phyloP scores from a whole-genome alignment of 2,888 invertebrate genomes.

The Drosophila subsilvestris region DNA sequence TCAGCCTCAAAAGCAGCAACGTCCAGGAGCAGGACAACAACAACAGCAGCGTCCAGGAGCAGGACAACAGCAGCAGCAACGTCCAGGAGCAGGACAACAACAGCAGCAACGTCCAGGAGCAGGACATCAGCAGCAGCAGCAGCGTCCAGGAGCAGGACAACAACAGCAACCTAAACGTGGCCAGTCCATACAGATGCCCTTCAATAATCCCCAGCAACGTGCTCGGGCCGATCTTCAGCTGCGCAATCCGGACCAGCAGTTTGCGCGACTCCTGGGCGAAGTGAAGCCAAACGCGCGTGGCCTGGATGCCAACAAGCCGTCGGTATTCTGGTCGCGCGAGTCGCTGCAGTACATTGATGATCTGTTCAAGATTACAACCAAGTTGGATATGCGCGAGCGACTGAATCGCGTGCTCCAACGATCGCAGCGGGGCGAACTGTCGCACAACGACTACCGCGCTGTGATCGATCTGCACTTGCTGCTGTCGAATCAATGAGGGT shows the following conservation, averaged over 20 bases:
- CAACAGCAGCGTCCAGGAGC: not conserved
- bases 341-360: constrained; percentile 79
- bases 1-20: not conserved
- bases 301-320: constrained; percentile 58
- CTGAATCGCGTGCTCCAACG: constrained; percentile 76
- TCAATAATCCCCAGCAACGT: constrained; percentile 55
- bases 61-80: constrained; percentile 9
- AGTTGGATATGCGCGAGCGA: constrained; percentile 62
- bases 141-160: not conserved
- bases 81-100: not conserved
- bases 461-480: constrained; percentile 79
- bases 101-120: not conserved
- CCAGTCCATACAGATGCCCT: constrained; percentile 43
- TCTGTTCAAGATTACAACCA: constrained; percentile 60
- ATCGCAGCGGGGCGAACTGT: constrained; percentile 81
- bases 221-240: constrained; percentile 46
- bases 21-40: constrained; percentile 1
- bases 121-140: not conserved
- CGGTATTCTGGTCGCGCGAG: constrained; percentile 83
- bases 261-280: constrained; percentile 59
- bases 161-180: constrained; percentile 19
- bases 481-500: constrained; percentile 47
- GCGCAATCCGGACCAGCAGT: constrained; percentile 46
- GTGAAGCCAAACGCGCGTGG: constrained; percentile 47
- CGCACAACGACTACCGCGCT: constrained; percentile 82